Base-by-base conservation (phyloP, 2,888 invertebrate genomes). In the Lepidochitona cinerea region DNA sequence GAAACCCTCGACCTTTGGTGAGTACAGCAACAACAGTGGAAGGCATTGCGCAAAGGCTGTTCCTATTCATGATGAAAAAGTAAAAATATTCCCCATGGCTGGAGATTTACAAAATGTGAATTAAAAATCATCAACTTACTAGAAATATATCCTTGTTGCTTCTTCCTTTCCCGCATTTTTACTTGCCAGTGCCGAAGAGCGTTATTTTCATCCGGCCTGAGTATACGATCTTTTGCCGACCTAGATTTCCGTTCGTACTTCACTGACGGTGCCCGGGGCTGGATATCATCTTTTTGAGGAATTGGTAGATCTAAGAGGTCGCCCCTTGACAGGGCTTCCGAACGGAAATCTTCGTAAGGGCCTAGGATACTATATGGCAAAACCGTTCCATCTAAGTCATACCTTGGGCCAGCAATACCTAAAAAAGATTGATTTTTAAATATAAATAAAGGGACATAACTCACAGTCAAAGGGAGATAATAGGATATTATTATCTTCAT, bases 281-380 rank as follows among this genome's bases (percentile, higher is more conserved):
- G 75, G 0, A 69, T 64, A 14, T 79, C 82, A 29, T 77, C 79
- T 5, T 70, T 68, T 37, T 54, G 67, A 14, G 80, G 76, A 12
- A 76, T 73, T 12, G 82, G 79, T 9, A 86, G 65, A 59, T 83
- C 83, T 85, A 84, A 78, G 9, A 88, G 75, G 37, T 87, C 86
- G 67, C 88, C 89, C 67, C 79, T 72, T 37, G 68, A 72, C 14
- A 81, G 70, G 7, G 88, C 90, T 70, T 87, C 85, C 41, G 71
- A 78, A 69, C 82, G 83, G 80, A 84, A 90, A 6, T 90, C 89
- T 52, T 89, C 88, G 41, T 87, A 86, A 37, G 79, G 82, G 36
- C 90, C 90, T 52, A 90, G 86, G 70, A 90, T 86, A 76, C 90
- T 90, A 81, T 91, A 85, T 1, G 87, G 81, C 18, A 90, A 80